A percentile compares a stretch with the other conserved stretches of the same genome.
phyloP scores from a whole-genome alignment of 2,113 vertebrate species.

The Semnornis frantzii region DNA sequence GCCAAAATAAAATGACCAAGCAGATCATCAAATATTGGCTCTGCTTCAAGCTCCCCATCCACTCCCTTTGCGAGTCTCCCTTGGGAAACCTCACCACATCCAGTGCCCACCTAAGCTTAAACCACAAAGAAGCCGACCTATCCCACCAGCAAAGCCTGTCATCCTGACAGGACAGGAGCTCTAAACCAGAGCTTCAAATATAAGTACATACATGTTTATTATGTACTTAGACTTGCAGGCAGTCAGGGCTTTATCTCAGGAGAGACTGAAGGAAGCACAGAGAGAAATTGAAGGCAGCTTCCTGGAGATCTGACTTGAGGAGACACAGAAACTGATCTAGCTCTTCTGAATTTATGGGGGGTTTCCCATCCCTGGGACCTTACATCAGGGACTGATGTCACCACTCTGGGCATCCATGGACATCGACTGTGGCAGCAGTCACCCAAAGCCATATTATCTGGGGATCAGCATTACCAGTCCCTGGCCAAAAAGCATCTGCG shows the following conservation, averaged over 20 bases:
- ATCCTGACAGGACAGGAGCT: background rate
- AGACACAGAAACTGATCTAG: background rate
- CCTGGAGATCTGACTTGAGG: background rate
- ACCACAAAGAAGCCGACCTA: background rate
- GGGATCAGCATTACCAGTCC: fast-evolving
- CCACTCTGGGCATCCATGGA: background rate
- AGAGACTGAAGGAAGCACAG: background rate
- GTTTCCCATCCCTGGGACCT: background rate
- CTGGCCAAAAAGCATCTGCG: background rate
- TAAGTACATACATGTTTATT: background rate
- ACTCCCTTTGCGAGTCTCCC: background rate
- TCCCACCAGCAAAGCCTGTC: background rate
- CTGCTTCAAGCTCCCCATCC: background rate
- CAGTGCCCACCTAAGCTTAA: background rate
- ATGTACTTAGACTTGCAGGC: background rate
- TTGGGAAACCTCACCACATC: background rate
- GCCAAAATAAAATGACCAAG: background rate
- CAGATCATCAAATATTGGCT: background rate
- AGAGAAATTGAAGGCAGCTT: background rate
- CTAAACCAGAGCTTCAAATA: background rate
- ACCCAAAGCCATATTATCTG: background rate
- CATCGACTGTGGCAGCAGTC: background rate
- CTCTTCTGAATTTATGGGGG: background rate
- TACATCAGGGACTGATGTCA: background rate
- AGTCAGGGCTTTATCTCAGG: background rate